These are phyloP conservation scores for Galerucella pusilla DNA, from an alignment of 2,888 invertebrate species.

Conservation along the genomic window DNA sequence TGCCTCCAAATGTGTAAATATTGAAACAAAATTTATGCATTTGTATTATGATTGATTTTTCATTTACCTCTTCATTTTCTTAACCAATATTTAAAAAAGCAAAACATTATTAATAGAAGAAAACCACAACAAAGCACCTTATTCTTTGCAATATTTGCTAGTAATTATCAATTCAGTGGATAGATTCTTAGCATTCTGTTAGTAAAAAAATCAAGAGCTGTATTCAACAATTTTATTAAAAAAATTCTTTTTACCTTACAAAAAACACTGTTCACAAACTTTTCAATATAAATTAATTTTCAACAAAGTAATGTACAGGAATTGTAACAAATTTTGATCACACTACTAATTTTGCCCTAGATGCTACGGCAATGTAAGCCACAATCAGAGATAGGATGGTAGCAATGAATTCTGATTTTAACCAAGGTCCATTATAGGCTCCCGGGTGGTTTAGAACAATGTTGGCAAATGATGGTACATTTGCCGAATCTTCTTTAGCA, in stretches of 20 bases:
- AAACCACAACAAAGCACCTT: too few relatives aligned
- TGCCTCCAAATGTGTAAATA: too few relatives aligned
- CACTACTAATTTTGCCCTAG: constrained; percentile 77
- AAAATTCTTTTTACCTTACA: constrained; percentile 5
- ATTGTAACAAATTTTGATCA: constrained; percentile 27
- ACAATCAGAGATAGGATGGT: constrained; percentile 80
- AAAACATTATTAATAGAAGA: too few relatives aligned
- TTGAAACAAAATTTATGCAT: too few relatives aligned
- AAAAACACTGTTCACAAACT: constrained; percentile 18
- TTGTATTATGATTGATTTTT: too few relatives aligned
- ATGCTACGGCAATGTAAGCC: constrained; percentile 87
- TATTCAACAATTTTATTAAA: constrained; percentile 20
- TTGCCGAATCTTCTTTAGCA: constrained; percentile 75
- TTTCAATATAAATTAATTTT: constrained; percentile 34
- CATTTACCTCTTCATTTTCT: too few relatives aligned
- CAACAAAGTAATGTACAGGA: constrained; percentile 23
- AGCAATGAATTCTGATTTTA: constrained; percentile 92
- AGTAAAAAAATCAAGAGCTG: not conserved
- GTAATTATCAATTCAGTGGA: too few relatives aligned
- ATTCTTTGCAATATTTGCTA: too few relatives aligned
- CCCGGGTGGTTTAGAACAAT: constrained; percentile 80
- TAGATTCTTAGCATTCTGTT: too few relatives aligned
- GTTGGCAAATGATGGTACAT: constrained; percentile 77
- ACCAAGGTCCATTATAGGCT: constrained; percentile 91
- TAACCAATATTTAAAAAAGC: too few relatives aligned